Base-by-base conservation (phyloP, 2,113 vertebrate genomes). In the Tragelaphus imberbis region DNA sequence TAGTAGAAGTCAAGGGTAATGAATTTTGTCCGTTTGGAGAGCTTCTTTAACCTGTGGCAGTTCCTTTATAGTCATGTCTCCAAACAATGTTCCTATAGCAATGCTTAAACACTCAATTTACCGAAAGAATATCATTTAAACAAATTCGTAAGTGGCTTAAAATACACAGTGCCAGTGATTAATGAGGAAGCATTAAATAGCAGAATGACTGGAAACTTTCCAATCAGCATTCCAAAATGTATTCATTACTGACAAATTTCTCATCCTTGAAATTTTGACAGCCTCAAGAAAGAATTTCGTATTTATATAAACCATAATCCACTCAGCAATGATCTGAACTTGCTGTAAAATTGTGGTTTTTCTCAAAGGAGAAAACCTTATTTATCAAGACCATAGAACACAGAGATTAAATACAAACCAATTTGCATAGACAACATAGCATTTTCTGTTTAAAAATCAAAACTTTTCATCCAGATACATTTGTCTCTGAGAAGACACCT, bases 381-480 rank as follows among this genome's bases (percentile, higher is more conserved):
- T 89, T 93, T 91, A 91, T 94, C 61, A 90, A 95, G 75, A 80
- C 79, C 84, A 96, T 0, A 28, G 2, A 97, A 93, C 40, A 81
- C 86, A 88, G 68, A 77, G 95, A 95, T 96, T 93, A 95, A 97
- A 96, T 44, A 95, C 51, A 96, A 94, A 93, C 55, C 85, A 65
- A 80, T 97, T 61, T 95, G 59, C 55, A 92, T 53, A 97, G 65
- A 30, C 79, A 96, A 89, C 59, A 90, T 15, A 88, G 59, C 44
- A 93, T 58, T 95, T 85, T 82, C 82, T 93, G 47, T 68, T 96
- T 90, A 56, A 96, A 95, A 91, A 85, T 97, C 51, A 95, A 92
- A 97, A 93, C 47, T 97, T 94, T 97, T 97, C 96, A 97, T 79
- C 56, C 91, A 88, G 81, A 95, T 86, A 89, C 14, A 94, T 94